These are phyloP conservation scores for Epirrhoe alternata DNA, from an alignment of 2,888 invertebrate genomes.

Conservation along the genomic window DNA sequence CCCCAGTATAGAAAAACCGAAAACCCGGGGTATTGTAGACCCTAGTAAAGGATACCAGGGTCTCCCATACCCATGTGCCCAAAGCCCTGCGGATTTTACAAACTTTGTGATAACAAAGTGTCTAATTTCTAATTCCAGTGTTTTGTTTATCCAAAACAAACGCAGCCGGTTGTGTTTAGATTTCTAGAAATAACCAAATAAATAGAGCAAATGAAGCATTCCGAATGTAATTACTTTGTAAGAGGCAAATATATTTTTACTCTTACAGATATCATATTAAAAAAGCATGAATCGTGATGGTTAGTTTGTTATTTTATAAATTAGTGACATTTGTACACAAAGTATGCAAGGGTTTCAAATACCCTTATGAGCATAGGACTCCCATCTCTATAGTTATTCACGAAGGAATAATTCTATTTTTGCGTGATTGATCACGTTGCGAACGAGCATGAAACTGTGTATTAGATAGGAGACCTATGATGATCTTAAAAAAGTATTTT, in stretches of 20 bases:
- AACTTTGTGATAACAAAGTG: slow-evolving; percentile 32
- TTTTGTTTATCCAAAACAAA: slow-evolving; percentile 11
- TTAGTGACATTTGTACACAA: too few relatives aligned
- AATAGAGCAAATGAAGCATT: slow-evolving; percentile 15
- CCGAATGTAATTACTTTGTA: neutral
- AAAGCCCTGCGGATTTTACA: slow-evolving; percentile 29
- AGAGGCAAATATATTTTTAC: neutral
- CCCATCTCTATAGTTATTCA: too few relatives aligned
- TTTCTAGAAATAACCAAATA: slow-evolving; percentile 15
- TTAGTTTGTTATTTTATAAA: neutral
- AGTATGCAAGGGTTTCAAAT: too few relatives aligned
- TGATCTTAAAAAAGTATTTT: too few relatives aligned
- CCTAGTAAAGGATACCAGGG: neutral
- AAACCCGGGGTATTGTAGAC: neutral
- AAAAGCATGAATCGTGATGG: neutral
- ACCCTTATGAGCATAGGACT: too few relatives aligned
- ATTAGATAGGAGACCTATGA: too few relatives aligned
- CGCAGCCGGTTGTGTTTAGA: slow-evolving; percentile 7
- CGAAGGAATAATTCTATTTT: too few relatives aligned
- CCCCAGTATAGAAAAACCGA: neutral
- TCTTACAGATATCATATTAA: too few relatives aligned
- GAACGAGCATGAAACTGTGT: too few relatives aligned
- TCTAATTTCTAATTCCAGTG: neutral
- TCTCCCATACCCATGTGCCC: slow-evolving; percentile 12
- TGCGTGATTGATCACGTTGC: too few relatives aligned